A percentile compares a stretch with the other conserved stretches of the same genome.
These are phyloP conservation scores for Sarcophaga carnaria DNA, from an alignment of 2,888 invertebrate species.

Conservation along the genomic window DNA sequence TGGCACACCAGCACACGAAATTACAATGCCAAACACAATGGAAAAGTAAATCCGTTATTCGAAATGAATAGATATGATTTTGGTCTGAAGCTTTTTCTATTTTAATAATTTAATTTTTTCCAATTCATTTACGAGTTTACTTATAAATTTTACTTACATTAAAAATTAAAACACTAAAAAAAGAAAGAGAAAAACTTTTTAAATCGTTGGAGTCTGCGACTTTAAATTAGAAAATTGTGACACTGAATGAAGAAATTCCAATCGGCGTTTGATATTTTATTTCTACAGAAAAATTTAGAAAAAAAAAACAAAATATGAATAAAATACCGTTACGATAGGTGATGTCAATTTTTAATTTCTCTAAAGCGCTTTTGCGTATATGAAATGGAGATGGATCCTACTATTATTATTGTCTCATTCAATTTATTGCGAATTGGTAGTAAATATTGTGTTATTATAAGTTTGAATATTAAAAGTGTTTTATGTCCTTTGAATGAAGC, in stretches of 20 bases:
- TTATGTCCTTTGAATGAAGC: too few species aligned
- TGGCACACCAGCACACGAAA: not conserved
- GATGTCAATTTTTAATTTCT: constrained; percentile 22
- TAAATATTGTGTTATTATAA: too few species aligned
- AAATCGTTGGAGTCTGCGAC: constrained; percentile 41
- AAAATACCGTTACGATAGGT: constrained; percentile 58
- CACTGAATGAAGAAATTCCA: constrained; percentile 46
- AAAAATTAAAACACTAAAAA: constrained; percentile 65
- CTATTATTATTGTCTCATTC: too few species aligned
- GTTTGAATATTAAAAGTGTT: too few species aligned
- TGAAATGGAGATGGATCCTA: too few species aligned
- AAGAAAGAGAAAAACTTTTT: constrained; percentile 15
- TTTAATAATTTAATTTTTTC: not conserved
- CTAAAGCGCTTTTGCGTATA: not conserved
- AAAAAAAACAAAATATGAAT: constrained; percentile 15
- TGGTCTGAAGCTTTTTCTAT: not conserved
- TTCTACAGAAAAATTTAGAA: constrained; percentile 21
- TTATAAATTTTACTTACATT: constrained; percentile 61
- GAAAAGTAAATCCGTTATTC: constrained; percentile 46
- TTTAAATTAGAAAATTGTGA: constrained; percentile 57
- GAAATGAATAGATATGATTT: not conserved
- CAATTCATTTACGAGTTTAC: not conserved
- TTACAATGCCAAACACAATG: not conserved
- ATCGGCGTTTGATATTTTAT: constrained; percentile 19
- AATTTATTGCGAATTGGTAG: too few species aligned